Evolutionary conservation across 2,797 vertebrate genomes (phyloP).

Genomic region (Sebastiscus tertius): DNA sequence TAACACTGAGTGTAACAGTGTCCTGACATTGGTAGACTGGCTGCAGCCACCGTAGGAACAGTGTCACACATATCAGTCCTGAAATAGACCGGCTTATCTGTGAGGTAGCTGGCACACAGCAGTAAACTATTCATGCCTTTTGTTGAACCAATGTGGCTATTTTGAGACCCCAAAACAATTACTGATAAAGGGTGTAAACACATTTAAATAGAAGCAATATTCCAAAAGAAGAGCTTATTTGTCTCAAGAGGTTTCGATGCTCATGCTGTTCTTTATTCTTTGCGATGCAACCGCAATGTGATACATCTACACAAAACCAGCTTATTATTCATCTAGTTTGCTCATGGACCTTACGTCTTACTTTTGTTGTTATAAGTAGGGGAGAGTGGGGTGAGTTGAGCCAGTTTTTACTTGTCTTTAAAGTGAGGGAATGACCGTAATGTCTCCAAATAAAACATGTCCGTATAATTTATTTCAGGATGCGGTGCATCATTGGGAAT

Average conservation of each 20-base stretch:
- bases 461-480: too few species aligned
- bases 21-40: not conserved
- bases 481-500: not conserved
- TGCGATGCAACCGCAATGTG: not conserved
- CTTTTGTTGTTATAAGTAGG: not conserved
- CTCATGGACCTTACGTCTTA: not conserved
- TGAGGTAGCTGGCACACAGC: conserved; percentile 21
- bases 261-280: not conserved
- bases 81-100: conserved; percentile 74
- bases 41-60: conserved; percentile 6
- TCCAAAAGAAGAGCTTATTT: not conserved
- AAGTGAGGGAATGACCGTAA: too few species aligned
- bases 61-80: conserved; percentile 47
- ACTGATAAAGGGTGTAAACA: not conserved
- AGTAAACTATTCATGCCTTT: conserved; percentile 35
- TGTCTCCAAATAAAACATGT: too few species aligned
- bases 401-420: too few species aligned
- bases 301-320: not conserved
- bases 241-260: not conserved
- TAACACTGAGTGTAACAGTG: not conserved
- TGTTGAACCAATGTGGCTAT: conserved; percentile 8
- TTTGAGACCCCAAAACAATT: not conserved
- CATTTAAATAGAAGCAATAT: not conserved
- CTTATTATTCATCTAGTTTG: not conserved
- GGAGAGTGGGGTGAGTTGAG: too few species aligned